Evolutionary conservation across 2,888 invertebrate species (phyloP).

Genomic region (Xestia xanthographa): DNA sequence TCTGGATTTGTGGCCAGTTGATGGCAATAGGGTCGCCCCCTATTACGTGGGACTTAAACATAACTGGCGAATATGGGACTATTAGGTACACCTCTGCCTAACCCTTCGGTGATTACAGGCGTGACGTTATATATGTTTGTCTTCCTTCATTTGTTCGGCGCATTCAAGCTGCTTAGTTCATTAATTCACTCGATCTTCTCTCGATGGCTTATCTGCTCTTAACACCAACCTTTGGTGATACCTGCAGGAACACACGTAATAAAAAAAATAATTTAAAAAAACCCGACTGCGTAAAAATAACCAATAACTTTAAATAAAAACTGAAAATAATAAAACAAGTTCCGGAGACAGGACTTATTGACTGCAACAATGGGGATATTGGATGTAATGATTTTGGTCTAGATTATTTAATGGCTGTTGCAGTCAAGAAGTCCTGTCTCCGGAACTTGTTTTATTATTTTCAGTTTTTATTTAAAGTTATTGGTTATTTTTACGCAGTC

Average conservation of each 20-base stretch:
- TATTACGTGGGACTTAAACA: not conserved
- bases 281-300: too few relatives aligned
- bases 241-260: not conserved
- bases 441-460: too few relatives aligned
- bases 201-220: not conserved
- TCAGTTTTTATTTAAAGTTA: too few relatives aligned
- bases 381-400: too few relatives aligned
- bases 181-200: not conserved
- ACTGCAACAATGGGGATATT: too few relatives aligned
- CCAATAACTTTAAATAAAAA: too few relatives aligned
- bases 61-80: not conserved
- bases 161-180: not conserved
- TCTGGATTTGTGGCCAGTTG: not conserved
- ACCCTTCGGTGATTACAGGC: not conserved
- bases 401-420: too few relatives aligned
- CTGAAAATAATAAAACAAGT: too few relatives aligned
- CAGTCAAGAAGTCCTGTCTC: too few relatives aligned
- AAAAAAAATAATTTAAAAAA: too few relatives aligned
- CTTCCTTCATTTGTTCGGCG: not conserved
- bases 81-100: not conserved
- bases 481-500: too few relatives aligned
- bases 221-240: not conserved
- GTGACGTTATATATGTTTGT: not conserved
- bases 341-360: too few relatives aligned
- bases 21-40: not conserved